Evolutionary conservation across 2,888 invertebrate genomes (phyloP).

Genomic region (Megaustenia siamemsis): DNA sequence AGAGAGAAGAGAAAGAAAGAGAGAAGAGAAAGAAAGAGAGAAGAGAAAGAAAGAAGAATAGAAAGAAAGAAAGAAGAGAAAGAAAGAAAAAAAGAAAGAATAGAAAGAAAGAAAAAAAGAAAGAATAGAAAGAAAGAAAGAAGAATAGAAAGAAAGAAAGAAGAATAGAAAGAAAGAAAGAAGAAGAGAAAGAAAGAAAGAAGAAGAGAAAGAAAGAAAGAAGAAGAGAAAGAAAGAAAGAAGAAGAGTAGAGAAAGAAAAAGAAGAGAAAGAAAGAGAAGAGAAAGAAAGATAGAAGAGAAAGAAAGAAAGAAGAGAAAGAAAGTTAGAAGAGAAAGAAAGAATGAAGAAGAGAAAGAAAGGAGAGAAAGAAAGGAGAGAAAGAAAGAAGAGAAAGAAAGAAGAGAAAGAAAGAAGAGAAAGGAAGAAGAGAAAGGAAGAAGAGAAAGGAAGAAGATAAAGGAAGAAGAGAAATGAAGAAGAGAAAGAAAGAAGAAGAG

Average conservation of each 20-base stretch:
- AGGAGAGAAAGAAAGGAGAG: too few species aligned
- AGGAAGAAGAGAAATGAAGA: too few species aligned
- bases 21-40: not conserved
- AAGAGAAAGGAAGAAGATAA: too few species aligned
- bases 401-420: too few species aligned
- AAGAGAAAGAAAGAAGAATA: constrained; percentile 17
- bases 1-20: not conserved
- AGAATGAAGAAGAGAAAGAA: too few species aligned
- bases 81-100: not conserved
- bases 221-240: not conserved
- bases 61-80: not conserved
- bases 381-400: too few species aligned
- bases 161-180: not conserved
- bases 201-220: too few species aligned
- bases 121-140: not conserved
- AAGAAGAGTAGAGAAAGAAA: not conserved
- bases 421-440: too few species aligned
- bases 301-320: too few species aligned
- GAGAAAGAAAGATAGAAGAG: too few species aligned
- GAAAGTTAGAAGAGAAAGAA: too few species aligned
- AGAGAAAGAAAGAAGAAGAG: too few species aligned
- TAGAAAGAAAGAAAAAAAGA: not conserved
- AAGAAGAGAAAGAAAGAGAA: constrained; percentile 13
- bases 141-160: not conserved
- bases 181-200: not conserved